Base-by-base conservation (phyloP, 2,888 invertebrate genomes). In the Hirtodrosophila confusa region DNA sequence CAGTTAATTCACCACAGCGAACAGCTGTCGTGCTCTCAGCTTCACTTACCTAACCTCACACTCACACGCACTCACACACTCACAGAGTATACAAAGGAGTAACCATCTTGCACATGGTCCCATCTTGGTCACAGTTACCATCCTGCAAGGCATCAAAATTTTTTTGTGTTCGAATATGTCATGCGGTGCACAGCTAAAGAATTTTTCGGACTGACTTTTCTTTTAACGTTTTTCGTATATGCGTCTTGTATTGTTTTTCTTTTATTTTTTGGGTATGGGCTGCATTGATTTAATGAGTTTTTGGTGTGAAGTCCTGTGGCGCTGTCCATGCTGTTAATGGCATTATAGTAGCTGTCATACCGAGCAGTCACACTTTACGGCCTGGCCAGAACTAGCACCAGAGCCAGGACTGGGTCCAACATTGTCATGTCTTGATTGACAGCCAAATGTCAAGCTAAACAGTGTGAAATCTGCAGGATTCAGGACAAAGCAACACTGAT, bases 371-470 rank as follows among this genome's bases (percentile, higher is more conserved):
- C 78, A 78, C 78, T 78, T 75, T 61, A 72, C 51, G 76, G 50
- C 50, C 24, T 24, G 37, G n/a, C 37, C 44, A 41, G 23, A 7
- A 6, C 41, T 50, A n/a, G 45, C 40, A 48, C 24, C 54, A 31
- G 49, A 53, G 31, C 6, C 36, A 37, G 40, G 37, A 63, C 29
- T 7, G 3, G 3, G 27, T 33, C 62, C 57, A 48, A 78, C 80
- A 78, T 63, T 80, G 78, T 73, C 78, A 41, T 48, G 44, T 64
- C 71, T 72, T 82, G 80, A 82, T 82, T 82, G 80, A 82, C 80
- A 82, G 80, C 69, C 86, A 82, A 82, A 82, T 85, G 80, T 82
- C 86, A 85, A 82, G 86, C 80, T 78, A 80, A 82, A 82, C 83
- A 80, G 82, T 82, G 80, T 82, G 86, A 82, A 82, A 82, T 85